phyloP scores from a whole-genome alignment of 2,888 invertebrate genomes.

The Mesorhabditis belari region DNA sequence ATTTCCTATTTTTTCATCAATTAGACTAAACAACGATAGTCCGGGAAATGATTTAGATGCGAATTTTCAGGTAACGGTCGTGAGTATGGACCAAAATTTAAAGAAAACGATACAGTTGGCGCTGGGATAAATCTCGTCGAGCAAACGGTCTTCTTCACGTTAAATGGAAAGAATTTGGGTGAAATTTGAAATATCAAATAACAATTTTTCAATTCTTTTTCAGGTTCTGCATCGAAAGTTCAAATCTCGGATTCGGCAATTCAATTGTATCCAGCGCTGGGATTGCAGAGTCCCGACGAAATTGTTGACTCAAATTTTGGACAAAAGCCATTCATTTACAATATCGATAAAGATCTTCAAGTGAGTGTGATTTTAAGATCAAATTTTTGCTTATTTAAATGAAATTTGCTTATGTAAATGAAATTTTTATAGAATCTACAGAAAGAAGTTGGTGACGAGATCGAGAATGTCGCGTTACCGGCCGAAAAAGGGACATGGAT shows the following conservation, averaged over 20 bases:
- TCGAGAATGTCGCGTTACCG: background rate
- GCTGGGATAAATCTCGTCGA: constrained; percentile 96
- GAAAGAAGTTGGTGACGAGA: background rate
- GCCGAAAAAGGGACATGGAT: background rate
- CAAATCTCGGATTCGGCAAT: too few relatives aligned
- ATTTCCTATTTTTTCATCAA: too few relatives aligned
- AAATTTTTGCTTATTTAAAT: too few relatives aligned
- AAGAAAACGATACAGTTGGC: constrained; percentile 80
- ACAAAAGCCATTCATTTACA: constrained; percentile 90
- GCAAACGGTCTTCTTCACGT: constrained; percentile 98
- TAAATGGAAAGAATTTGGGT: constrained; percentile 87
- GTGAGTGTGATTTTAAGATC: constrained; percentile 48
- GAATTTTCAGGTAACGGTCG: constrained; percentile 94
- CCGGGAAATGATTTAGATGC: too few relatives aligned
- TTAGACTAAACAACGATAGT: too few relatives aligned
- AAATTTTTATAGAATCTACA: background rate
- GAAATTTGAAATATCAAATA: background rate
- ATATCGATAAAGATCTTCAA: constrained; percentile 91
- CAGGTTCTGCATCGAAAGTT: too few relatives aligned
- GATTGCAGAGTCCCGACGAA: constrained; percentile 94
- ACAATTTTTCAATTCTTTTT: too few relatives aligned
- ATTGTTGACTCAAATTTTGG: constrained; percentile 94
- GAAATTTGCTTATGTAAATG: too few relatives aligned
- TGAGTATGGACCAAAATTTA: constrained; percentile 96
- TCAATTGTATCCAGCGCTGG: constrained; percentile 93